Conservation (phyloP, 2,888 invertebrate genomes). For the Xylophagus ater region DNA sequence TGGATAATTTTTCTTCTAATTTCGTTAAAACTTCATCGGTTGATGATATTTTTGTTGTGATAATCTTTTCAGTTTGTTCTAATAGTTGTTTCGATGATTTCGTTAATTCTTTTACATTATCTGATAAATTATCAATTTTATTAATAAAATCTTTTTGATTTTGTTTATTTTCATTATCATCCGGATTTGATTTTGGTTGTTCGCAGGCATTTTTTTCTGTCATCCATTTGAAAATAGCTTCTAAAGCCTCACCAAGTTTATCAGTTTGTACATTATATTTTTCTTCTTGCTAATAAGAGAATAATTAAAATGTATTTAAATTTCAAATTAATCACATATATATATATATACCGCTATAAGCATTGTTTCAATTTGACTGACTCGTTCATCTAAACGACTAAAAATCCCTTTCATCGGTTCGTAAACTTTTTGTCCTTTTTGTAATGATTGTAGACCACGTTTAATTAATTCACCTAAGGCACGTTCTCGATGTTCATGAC, state of each 20-base stretch:
- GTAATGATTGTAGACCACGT: slow-evolving; percentile 56
- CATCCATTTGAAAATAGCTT: slow-evolving; percentile 37
- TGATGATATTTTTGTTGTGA: slow-evolving; percentile 27
- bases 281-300: slow-evolving; percentile 33
- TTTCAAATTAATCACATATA: neutral
- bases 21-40: slow-evolving; percentile 30
- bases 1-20: slow-evolving; percentile 31
- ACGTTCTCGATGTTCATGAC: slow-evolving; percentile 73
- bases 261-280: slow-evolving; percentile 34
- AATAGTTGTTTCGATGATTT: slow-evolving; percentile 26
- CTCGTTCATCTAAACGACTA: slow-evolving; percentile 58
- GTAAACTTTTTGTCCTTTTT: slow-evolving; percentile 58
- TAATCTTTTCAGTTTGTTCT: slow-evolving; percentile 26
- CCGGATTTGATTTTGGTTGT: neutral
- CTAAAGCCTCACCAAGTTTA: slow-evolving; percentile 32
- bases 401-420: slow-evolving; percentile 61
- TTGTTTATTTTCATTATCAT: too few species aligned
- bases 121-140: slow-evolving; percentile 27
- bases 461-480: slow-evolving; percentile 68
- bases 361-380: slow-evolving; percentile 66
- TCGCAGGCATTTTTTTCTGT: slow-evolving; percentile 31
- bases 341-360: slow-evolving; percentile 49
- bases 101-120: slow-evolving; percentile 25
- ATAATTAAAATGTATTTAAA: slow-evolving; percentile 1
- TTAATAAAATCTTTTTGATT: slow-evolving; percentile 28